phyloP scores from a whole-genome alignment of 2,888 invertebrate genomes.

The Caenorhabditis plicata region DNA sequence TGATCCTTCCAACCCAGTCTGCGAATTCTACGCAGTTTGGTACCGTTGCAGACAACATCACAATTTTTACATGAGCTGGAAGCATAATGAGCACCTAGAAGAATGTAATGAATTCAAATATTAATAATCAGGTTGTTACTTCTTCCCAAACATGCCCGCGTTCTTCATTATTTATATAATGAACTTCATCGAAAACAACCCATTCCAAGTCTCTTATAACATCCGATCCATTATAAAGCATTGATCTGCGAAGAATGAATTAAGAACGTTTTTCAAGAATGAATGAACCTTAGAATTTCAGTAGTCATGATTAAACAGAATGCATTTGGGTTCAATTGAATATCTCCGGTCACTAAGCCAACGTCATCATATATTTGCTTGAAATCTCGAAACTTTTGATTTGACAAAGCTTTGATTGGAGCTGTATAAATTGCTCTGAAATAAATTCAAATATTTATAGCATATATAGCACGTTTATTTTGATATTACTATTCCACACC shows the following conservation, averaged over 20 bases:
- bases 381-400: slow-evolving; percentile 98
- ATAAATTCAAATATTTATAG: neutral
- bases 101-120: neutral
- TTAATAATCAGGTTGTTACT: slow-evolving; percentile 34
- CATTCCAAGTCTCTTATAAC: slow-evolving; percentile 93
- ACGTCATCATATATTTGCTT: slow-evolving; percentile 85
- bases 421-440: slow-evolving; percentile 82
- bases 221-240: slow-evolving; percentile 91
- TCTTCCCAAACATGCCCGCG: slow-evolving; percentile 99
- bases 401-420: slow-evolving; percentile 96
- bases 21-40: slow-evolving; percentile 96
- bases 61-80: slow-evolving; percentile 90
- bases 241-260: slow-evolving; percentile 71
- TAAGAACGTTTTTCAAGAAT: neutral
- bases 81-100: slow-evolving; percentile 81
- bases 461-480: too few relatives aligned
- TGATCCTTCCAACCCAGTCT: slow-evolving; percentile 71
- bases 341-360: slow-evolving; percentile 89
- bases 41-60: slow-evolving; percentile 95
- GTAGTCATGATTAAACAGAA: slow-evolving; percentile 98
- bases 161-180: slow-evolving; percentile 95
- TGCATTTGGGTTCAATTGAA: slow-evolving; percentile 89
- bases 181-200: slow-evolving; percentile 98
- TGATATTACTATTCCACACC: too few relatives aligned
- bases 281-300: slow-evolving; percentile 79